Conservation (phyloP, 2,888 invertebrate genomes). For the Luperina nickerlii region DNA sequence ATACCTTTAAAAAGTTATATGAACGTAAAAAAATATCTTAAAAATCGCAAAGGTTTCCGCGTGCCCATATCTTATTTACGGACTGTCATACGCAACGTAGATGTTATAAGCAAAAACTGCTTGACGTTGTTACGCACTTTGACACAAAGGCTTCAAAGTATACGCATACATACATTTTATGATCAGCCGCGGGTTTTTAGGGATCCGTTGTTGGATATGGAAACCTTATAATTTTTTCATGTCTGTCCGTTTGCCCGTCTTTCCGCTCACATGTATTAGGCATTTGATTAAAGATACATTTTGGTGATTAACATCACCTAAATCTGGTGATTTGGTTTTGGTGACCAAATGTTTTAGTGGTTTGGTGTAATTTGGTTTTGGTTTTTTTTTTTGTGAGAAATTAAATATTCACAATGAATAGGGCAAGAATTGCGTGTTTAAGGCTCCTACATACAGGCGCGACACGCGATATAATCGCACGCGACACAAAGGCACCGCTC, state of each 20-base stretch:
- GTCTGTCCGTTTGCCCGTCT: background rate
- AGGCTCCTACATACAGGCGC: too few relatives aligned
- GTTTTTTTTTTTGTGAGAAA: too few relatives aligned
- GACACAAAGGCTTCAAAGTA: conserved; percentile 38
- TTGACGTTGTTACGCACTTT: conserved; percentile 54
- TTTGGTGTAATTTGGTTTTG: too few relatives aligned
- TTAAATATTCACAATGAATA: background rate
- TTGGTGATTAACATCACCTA: too few relatives aligned
- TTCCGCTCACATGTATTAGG: background rate
- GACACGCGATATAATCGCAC: too few relatives aligned
- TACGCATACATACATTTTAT: conserved; percentile 3
- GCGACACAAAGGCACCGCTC: too few relatives aligned
- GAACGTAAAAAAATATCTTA: background rate
- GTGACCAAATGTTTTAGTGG: too few relatives aligned
- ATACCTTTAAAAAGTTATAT: conserved; percentile 6
- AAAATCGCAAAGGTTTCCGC: conserved; percentile 26
- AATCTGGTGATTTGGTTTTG: too few relatives aligned
- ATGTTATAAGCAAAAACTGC: conserved; percentile 43
- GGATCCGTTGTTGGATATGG: background rate
- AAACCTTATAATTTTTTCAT: background rate
- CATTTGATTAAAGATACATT: background rate
- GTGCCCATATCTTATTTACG: conserved; percentile 39
- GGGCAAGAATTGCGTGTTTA: background rate
- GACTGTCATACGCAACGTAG: conserved; percentile 41
- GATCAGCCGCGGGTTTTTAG: background rate